Evolutionary conservation across 2,888 invertebrate genomes (phyloP), one percentile per base, ranked within the genome.

Genomic region (Mesopsocus fuscifrons): DNA sequence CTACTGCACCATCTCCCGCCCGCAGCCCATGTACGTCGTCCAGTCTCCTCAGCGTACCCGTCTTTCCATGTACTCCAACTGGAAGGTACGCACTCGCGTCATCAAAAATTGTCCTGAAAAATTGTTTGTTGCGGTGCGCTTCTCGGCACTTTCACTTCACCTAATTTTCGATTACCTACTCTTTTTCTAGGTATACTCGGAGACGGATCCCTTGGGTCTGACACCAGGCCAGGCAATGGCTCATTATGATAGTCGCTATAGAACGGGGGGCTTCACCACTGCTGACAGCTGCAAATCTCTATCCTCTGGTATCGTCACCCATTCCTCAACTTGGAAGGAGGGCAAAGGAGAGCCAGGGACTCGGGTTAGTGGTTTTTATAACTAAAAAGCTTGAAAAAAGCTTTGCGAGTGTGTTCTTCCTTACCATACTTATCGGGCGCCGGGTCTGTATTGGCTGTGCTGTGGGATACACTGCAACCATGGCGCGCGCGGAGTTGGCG

Each of bases 1-100:
- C 53, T 95, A 88, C 60, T 94, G 94, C 55, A 91, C 91, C 1
- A 70, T 92, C 41, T 88, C 89, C 59, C 77, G 88, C 51, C 84
- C 89, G 1, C 94, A 95, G 58, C 94, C 95, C 2, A 89, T 88
- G 59, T 94, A 92, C 58, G 88, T 92, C 45, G 60, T 59, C 16
- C 61, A 64, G 40, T 61, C 63, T 47, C 81, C 80, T 1, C 84
- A 85, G 53, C 77, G 82, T 59, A 82, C 84, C 55, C 84, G 82
- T 53, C 64, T 94, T 43, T 94, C 92, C 33, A 95, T 95, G 94
- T 95, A 95, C 59, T 91, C 91, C 43, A 91, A 92, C 59, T 95
- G 94, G 85, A 78, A 79, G 66, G 77, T 79, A 57, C 11, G 26
- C 11, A 26, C n/a, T n/a, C n/a, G n/a, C n/a, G n/a, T n/a, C n/a